A percentile compares a stretch with the other conserved stretches of the same genome.
Conservation (phyloP, 2,113 vertebrate genomes). For the Merops nubicus region DNA sequence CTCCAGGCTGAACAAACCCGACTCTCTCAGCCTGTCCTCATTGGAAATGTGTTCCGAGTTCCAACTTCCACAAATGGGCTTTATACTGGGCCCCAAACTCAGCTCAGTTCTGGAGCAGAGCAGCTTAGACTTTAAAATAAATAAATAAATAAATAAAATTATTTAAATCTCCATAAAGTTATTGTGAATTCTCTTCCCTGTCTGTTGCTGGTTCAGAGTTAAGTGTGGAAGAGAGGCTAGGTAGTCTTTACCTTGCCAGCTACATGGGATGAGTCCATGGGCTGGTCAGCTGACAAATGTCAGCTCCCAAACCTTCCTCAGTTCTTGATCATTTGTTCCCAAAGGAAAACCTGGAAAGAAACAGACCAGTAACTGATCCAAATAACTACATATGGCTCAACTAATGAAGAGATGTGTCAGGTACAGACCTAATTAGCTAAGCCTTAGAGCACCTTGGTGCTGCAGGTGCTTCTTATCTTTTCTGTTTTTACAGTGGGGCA, state of each 20-base stretch:
- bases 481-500: neutral
- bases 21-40: too few species aligned
- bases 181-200: neutral
- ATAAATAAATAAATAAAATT: too few species aligned
- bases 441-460: neutral
- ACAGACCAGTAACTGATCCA: neutral
- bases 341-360: neutral
- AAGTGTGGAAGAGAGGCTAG: neutral
- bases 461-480: neutral
- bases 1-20: too few species aligned
- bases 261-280: fast-evolving
- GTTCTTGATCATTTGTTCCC: neutral
- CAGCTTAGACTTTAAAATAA: neutral
- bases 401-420: neutral
- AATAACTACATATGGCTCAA: neutral
- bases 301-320: neutral
- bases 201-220: neutral
- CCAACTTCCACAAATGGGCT: neutral
- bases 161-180: neutral
- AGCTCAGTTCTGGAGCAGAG: neutral
- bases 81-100: neutral
- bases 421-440: neutral
- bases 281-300: neutral
- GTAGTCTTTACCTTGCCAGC: neutral
- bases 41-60: too few species aligned